Evolutionary conservation across 2,797 vertebrate species (phyloP).

Genomic region (Sphenopsis melanotis): DNA sequence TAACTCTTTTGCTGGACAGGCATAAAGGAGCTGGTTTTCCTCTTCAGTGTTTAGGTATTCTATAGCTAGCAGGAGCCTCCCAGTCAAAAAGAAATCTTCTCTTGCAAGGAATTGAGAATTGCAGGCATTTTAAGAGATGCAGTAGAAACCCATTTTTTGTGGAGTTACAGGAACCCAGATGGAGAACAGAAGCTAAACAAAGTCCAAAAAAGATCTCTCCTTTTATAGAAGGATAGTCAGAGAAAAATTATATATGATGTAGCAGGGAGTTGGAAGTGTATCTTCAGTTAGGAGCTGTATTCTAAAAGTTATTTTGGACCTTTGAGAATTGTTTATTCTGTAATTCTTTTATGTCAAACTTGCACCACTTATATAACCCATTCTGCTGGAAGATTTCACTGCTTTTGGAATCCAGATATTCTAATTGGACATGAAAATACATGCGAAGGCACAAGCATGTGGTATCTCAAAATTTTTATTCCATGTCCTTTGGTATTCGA

Average conservation of each 20-base stretch:
- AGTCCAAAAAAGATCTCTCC: background rate
- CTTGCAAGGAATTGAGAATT: background rate
- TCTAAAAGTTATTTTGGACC: background rate
- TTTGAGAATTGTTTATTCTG: background rate
- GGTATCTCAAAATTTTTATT: background rate
- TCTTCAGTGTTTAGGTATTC: background rate
- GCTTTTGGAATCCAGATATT: background rate
- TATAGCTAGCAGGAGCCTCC: background rate
- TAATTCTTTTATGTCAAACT: background rate
- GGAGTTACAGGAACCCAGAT: background rate
- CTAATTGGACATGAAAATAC: background rate
- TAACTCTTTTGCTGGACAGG: background rate
- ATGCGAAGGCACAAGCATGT: background rate
- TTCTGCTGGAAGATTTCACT: background rate
- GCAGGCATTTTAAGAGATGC: background rate
- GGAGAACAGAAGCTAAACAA: background rate
- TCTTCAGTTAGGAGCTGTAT: background rate
- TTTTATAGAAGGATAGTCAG: background rate
- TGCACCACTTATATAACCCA: background rate
- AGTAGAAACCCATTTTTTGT: background rate
- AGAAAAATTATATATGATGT: background rate
- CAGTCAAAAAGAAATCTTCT: background rate
- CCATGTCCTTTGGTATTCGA: background rate
- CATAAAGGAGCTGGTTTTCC: background rate
- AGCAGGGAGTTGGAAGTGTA: background rate